Conservation (phyloP, 2,797 vertebrate species). For the Melanotaenia trifasciata region DNA sequence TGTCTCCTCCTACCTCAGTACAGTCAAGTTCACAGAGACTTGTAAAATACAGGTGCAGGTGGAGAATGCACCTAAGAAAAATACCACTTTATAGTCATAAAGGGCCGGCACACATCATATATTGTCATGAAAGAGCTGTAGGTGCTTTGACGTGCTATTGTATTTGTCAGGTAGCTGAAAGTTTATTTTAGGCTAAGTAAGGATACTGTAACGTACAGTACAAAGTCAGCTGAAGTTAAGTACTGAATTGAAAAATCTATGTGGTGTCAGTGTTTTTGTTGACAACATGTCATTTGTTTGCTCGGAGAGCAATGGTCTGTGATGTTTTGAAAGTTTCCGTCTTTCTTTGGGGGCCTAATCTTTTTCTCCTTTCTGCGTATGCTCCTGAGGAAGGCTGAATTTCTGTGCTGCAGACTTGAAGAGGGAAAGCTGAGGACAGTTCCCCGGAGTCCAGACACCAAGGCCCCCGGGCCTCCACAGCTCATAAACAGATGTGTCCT, state of each 20-base stretch:
- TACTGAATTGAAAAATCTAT: background rate
- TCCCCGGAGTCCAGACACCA: constrained; percentile 79
- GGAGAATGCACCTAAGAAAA: constrained; percentile 57
- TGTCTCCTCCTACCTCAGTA: constrained; percentile 63
- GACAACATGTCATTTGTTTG: constrained; percentile 23
- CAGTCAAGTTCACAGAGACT: constrained; percentile 73
- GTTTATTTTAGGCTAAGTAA: constrained; percentile 16
- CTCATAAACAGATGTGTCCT: constrained; percentile 85
- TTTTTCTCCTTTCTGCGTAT: constrained; percentile 45
- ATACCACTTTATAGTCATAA: constrained; percentile 58
- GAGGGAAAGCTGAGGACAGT: constrained; percentile 75
- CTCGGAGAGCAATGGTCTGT: constrained; percentile 2
- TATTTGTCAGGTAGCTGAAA: constrained; percentile 22
- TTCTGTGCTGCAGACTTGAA: constrained; percentile 58
- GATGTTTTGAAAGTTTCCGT: constrained; percentile 2
- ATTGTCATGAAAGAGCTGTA: constrained; percentile 47
- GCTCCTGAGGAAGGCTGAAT: constrained; percentile 51
- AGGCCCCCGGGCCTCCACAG: constrained; percentile 75
- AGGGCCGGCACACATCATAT: constrained; percentile 33
- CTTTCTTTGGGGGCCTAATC: constrained; percentile 48
- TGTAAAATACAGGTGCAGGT: constrained; percentile 63
- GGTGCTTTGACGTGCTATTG: constrained; percentile 21
- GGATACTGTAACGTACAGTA: constrained; percentile 2
- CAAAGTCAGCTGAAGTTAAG: background rate
- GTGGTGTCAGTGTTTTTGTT: background rate